A percentile compares a stretch with the other conserved stretches of the same genome.
phyloP scores from a whole-genome alignment of 2,797 vertebrate genomes.

The Diceros bicornis region DNA sequence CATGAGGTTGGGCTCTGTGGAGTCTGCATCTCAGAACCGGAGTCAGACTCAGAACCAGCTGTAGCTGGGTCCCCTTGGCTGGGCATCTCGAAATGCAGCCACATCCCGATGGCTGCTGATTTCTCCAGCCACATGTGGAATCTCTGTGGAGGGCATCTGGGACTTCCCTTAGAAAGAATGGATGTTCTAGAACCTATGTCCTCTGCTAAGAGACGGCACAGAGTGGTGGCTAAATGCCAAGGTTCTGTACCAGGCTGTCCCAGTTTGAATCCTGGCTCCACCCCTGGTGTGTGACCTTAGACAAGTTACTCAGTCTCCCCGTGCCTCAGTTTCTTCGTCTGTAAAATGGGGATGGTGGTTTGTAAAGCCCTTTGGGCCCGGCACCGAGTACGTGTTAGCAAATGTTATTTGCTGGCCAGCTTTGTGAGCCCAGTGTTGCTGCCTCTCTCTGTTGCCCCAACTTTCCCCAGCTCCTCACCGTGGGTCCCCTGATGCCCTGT shows the following conservation, averaged over 20 bases:
- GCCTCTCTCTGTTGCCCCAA: neutral
- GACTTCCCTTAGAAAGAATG: neutral
- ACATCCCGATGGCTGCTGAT: neutral
- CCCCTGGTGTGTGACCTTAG: neutral
- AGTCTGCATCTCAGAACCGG: neutral
- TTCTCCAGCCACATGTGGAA: neutral
- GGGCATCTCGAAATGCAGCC: too few relatives aligned
- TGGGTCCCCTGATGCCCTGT: neutral
- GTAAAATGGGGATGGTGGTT: neutral
- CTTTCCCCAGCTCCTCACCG: neutral
- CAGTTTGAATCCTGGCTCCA: neutral
- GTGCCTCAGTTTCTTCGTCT: constrained; percentile 42
- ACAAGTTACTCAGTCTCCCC: neutral
- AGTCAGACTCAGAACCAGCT: neutral
- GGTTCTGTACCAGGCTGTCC: neutral
- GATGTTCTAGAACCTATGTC: neutral
- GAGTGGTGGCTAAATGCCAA: neutral
- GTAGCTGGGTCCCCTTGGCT: neutral
- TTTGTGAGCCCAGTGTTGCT: neutral
- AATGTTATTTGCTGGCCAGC: neutral
- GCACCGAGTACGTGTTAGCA: neutral
- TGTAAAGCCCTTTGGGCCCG: neutral
- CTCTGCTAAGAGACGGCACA: neutral
- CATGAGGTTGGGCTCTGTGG: neutral
- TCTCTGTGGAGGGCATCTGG: neutral